Evolutionary conservation across 2,113 vertebrate species (phyloP).

Genomic region (Anguilla japonica): DNA sequence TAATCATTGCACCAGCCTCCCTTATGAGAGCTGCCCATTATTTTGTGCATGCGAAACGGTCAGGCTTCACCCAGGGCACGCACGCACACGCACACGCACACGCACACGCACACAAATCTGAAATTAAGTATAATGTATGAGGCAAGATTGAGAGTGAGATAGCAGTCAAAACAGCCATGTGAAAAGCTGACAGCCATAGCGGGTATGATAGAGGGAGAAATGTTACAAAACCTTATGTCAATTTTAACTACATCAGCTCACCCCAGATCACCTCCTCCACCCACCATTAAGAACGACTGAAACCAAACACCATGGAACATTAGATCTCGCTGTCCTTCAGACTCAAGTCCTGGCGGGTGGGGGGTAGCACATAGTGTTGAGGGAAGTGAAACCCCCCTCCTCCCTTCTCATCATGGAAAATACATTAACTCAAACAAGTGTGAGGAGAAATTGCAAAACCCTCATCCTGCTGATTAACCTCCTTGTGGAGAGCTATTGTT

Average conservation of each 20-base stretch:
- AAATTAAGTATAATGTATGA: not conserved
- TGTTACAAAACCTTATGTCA: not conserved
- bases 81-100: no score
- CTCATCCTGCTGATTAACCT: not conserved
- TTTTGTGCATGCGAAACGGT: not conserved
- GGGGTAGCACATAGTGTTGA: not conserved
- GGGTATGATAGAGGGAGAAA: not conserved
- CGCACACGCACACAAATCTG: not conserved
- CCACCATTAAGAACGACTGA: not conserved
- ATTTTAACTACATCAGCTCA: not conserved
- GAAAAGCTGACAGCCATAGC: not conserved
- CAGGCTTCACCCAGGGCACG: not conserved
- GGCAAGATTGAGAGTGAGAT: not conserved
- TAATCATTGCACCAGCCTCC: not conserved
- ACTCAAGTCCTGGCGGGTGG: not conserved
- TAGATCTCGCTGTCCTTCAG: constrained; percentile 2
- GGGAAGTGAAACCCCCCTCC: not conserved
- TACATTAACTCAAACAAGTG: not conserved
- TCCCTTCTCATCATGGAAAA: not conserved
- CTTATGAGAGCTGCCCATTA: not conserved
- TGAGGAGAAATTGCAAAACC: not conserved
- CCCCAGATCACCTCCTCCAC: not conserved
- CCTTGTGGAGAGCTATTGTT: not conserved
- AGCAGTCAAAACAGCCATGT: not conserved
- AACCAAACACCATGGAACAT: constrained; percentile 14